Evolutionary conservation across 2,113 vertebrate genomes (phyloP).

Genomic region (Dascyllus trimaculatus): DNA sequence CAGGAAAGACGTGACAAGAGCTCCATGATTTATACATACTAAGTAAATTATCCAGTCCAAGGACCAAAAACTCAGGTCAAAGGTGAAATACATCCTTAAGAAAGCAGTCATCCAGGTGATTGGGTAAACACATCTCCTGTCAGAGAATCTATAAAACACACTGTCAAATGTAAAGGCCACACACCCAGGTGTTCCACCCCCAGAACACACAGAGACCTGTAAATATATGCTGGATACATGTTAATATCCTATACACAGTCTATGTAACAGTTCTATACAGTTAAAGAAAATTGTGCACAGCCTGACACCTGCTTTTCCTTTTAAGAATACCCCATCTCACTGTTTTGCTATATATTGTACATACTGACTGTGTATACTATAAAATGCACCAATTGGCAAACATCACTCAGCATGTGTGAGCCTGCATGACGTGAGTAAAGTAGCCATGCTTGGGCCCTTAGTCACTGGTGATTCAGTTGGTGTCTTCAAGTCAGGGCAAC

Average conservation of each 20-base stretch:
- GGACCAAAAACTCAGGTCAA: neutral
- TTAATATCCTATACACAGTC: no score
- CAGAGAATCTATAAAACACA: slow-evolving; percentile 3
- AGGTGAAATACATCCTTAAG: neutral
- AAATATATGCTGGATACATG: no score
- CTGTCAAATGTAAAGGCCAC: neutral
- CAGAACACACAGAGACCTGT: neutral
- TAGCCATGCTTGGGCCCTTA: slow-evolving; percentile 58
- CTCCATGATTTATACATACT: no score
- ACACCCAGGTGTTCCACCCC: neutral
- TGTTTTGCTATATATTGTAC: neutral
- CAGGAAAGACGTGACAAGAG: no score
- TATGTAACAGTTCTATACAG: no score
- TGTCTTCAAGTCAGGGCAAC: slow-evolving; percentile 76
- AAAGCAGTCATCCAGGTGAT: neutral
- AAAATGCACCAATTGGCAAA: slow-evolving; percentile 8
- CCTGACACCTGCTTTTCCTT: no score
- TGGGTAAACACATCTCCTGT: neutral
- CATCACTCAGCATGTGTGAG: slow-evolving; percentile 37
- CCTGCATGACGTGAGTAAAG: slow-evolving; percentile 70
- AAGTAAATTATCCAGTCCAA: neutral
- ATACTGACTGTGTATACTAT: slow-evolving; percentile 15
- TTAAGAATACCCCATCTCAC: neutral
- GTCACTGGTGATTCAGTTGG: slow-evolving; percentile 77
- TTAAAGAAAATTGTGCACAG: no score